These are phyloP conservation scores for Macropus fuliginosus DNA, from an alignment of 2,797 vertebrate species.

Conservation along the genomic window DNA sequence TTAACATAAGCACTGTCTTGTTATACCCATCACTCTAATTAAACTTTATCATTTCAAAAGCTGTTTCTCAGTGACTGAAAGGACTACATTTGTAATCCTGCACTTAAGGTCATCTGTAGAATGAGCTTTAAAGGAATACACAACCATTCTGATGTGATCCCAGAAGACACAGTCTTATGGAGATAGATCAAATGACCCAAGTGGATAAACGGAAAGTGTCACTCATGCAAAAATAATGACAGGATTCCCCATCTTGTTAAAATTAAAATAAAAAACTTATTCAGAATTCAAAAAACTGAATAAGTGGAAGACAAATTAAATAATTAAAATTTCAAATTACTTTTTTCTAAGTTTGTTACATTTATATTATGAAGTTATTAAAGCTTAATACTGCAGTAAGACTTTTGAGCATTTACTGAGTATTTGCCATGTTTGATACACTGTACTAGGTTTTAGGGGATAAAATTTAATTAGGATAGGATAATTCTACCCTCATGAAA, in stretches of 20 bases:
- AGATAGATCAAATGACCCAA: not conserved
- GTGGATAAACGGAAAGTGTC: not conserved
- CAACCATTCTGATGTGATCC: not conserved
- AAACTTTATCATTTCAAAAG: not conserved
- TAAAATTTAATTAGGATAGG: not conserved
- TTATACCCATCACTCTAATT: slow-evolving; percentile 18
- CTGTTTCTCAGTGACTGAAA: not conserved
- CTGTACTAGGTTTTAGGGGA: not conserved
- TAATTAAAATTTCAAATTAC: not conserved
- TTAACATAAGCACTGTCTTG: slow-evolving; percentile 1
- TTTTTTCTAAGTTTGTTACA: not conserved
- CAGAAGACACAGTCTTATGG: not conserved
- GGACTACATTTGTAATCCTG: not conserved
- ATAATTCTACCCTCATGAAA: not conserved
- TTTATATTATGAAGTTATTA: not conserved
- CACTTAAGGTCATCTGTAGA: not conserved
- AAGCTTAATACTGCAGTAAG: not conserved
- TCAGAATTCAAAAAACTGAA: not conserved
- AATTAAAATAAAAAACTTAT: not conserved
- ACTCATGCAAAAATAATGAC: not conserved
- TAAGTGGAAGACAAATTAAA: not conserved
- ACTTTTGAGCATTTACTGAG: not conserved
- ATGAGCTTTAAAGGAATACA: not conserved
- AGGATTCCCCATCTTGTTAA: not conserved
- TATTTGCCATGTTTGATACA: not conserved